phyloP scores from a whole-genome alignment of 2,113 vertebrate genomes.

The Ptyas mucosa region DNA sequence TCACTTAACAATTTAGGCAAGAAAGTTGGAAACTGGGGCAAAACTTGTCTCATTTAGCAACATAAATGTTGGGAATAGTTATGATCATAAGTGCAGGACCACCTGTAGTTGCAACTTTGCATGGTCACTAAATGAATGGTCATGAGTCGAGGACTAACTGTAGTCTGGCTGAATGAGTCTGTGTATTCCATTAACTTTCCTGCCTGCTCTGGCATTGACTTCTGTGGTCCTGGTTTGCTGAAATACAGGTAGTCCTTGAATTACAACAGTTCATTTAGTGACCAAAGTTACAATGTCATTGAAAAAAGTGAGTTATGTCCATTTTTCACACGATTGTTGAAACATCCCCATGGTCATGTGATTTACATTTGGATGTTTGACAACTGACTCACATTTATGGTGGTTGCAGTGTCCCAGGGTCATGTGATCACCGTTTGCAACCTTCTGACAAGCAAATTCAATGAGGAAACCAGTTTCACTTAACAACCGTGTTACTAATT shows the following conservation, averaged over 20 bases:
- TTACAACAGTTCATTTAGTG: too few species aligned
- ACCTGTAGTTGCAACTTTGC: background rate
- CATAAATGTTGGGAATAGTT: background rate
- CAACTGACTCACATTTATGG: too few species aligned
- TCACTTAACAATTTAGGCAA: background rate
- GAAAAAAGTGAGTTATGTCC: too few species aligned
- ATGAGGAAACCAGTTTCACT: too few species aligned
- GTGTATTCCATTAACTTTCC: background rate
- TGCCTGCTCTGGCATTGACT: background rate
- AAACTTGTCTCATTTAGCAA: background rate
- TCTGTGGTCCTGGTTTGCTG: background rate
- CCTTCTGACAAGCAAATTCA: too few species aligned
- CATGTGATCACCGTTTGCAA: too few species aligned
- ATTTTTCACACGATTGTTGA: too few species aligned
- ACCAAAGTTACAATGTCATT: too few species aligned
- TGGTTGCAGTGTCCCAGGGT: too few species aligned
- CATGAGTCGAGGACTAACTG: background rate
- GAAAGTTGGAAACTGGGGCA: background rate
- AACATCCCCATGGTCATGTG: too few species aligned
- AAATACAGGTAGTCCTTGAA: background rate
- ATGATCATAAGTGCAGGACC: background rate
- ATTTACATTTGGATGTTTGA: too few species aligned
- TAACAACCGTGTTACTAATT: too few species aligned
- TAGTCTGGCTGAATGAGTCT: background rate
- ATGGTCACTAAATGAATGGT: background rate